Evolutionary conservation across 2,113 vertebrate species (phyloP).

Genomic region (Noturus placidus): DNA sequence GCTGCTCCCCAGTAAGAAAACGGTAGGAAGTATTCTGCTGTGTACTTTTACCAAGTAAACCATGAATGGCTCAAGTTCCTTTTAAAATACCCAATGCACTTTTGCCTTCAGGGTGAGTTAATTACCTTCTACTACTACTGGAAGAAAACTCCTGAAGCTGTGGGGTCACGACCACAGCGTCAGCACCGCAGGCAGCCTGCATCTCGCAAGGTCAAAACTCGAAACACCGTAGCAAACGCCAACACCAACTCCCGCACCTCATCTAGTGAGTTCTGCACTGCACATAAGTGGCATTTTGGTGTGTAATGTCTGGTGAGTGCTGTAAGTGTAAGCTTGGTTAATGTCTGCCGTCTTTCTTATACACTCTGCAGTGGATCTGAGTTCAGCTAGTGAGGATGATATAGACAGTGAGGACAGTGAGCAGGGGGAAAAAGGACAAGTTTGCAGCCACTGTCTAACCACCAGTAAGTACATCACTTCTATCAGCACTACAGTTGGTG

Average conservation of each 20-base stretch:
- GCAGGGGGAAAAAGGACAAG: conserved; percentile 91
- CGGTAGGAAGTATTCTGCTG: conserved; percentile 69
- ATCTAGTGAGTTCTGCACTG: conserved; percentile 81
- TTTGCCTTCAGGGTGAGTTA: conserved; percentile 85
- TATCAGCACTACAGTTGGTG: not conserved
- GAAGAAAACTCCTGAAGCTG: conserved; percentile 98
- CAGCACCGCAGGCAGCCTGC: conserved; percentile 92
- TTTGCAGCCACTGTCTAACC: conserved; percentile 93
- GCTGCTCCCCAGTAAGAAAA: conserved; percentile 87
- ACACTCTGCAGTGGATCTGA: conserved; percentile 84
- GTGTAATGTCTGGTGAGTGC: not conserved
- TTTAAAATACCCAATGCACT: not conserved
- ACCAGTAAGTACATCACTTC: conserved; percentile 78
- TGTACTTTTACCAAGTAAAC: not conserved
- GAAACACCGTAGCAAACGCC: conserved; percentile 84
- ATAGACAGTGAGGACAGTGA: conserved; percentile 98
- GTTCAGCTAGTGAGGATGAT: conserved; percentile 96
- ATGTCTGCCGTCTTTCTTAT: not conserved
- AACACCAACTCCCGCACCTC: conserved; percentile 88
- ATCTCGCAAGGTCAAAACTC: conserved; percentile 96
- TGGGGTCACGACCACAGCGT: conserved; percentile 90
- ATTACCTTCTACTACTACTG: conserved; percentile 99
- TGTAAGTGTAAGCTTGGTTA: not conserved
- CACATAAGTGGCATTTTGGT: not conserved
- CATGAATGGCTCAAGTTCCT: not conserved